Percentiles rank a stretch among this genome's conserved stretches.
Evolutionary conservation across 1,140 invertebrate species (phyloP).

Genomic region (Dermatophagoides farinae): DNA sequence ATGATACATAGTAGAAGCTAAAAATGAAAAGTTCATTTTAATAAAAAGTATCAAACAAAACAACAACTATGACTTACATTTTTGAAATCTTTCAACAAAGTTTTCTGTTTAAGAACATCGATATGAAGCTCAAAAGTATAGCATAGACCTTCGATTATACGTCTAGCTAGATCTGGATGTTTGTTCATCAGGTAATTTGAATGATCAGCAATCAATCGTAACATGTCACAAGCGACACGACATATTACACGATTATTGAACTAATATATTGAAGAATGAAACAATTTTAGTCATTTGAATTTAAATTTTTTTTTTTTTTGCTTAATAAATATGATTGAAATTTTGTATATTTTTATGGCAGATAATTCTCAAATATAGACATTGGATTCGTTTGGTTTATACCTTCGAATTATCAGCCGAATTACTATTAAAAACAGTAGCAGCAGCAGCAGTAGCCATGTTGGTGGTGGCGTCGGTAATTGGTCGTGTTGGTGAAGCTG

Average conservation of each 20-base stretch:
- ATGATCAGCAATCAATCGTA: conserved; percentile 59
- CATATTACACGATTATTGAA: conserved; percentile 61
- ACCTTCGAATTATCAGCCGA: too few species aligned
- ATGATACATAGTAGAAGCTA: conserved; percentile 56
- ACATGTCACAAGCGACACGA: conserved; percentile 64
- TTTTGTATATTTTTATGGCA: not conserved
- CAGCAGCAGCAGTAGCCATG: too few species aligned
- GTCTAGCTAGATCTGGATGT: conserved; percentile 52
- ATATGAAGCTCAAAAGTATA: not conserved
- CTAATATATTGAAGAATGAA: conserved; percentile 31
- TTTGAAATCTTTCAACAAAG: conserved; percentile 8
- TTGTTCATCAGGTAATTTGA: conserved; percentile 44
- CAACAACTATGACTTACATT: conserved; percentile 7
- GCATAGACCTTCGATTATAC: conserved; percentile 41
- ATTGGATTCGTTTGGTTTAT: too few species aligned
- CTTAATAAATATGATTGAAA: not conserved
- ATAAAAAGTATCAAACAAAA: not conserved
- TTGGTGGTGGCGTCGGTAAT: too few species aligned
- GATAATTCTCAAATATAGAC: too few species aligned
- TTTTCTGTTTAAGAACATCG: not conserved
- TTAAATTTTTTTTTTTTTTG: not conserved
- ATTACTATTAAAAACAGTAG: too few species aligned
- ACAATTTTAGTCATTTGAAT: not conserved
- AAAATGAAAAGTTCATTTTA: not conserved
- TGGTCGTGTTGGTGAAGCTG: not conserved